phyloP scores from a whole-genome alignment of 2,113 vertebrate species.

The Zonotrichia leucophrys region DNA sequence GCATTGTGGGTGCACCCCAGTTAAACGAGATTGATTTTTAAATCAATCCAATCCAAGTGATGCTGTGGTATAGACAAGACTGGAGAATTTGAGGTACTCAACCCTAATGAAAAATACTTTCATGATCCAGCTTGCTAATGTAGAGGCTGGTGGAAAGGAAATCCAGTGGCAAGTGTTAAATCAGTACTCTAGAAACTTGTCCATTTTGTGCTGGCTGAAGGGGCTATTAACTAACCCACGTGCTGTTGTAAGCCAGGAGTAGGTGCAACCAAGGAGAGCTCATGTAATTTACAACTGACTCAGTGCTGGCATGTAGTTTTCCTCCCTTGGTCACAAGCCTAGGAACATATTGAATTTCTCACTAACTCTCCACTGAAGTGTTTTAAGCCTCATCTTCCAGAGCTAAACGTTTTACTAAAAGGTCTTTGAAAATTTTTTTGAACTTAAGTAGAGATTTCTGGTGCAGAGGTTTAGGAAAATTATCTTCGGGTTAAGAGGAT shows the following conservation, averaged over 20 bases:
- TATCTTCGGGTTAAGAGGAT: background rate
- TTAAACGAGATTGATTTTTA: background rate
- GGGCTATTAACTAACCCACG: background rate
- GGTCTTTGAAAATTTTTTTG: background rate
- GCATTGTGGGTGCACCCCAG: background rate
- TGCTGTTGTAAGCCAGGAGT: background rate
- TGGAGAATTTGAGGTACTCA: background rate
- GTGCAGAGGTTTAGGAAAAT: background rate
- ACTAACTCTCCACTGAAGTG: background rate
- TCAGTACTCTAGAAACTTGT: background rate
- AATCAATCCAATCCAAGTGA: background rate
- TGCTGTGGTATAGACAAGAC: background rate
- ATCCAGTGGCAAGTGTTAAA: background rate
- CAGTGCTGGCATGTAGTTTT: background rate
- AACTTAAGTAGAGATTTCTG: background rate
- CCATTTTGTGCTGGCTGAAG: background rate
- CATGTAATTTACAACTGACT: background rate
- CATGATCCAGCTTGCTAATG: background rate
- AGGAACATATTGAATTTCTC: background rate
- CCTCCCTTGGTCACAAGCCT: background rate
- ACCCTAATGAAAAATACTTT: slow-evolving; percentile 1
- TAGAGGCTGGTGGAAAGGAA: background rate
- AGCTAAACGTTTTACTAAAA: background rate
- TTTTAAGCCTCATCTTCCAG: background rate
- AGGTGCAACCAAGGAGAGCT: background rate